Conservation (phyloP, 1,140 invertebrate genomes). For the Cecropterus lyciades region DNA sequence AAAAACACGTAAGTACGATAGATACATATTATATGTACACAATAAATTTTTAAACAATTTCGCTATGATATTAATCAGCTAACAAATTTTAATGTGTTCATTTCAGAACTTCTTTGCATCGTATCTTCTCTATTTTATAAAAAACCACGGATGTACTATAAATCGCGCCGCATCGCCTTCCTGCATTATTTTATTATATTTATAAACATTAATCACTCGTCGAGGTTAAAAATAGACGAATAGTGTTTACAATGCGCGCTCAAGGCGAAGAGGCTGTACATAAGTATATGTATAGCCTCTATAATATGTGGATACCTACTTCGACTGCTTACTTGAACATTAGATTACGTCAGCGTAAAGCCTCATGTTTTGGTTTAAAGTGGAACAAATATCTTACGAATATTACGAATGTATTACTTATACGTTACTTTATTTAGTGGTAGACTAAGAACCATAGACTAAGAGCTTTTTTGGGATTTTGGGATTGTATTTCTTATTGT, state of each 20-base stretch:
- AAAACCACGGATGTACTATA: background rate
- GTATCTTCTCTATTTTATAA: background rate
- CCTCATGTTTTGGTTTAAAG: conserved; percentile 9
- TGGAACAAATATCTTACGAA: background rate
- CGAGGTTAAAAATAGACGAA: conserved; percentile 49
- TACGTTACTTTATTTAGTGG: too few species aligned
- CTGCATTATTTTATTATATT: conserved; percentile 38
- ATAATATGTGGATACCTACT: too few species aligned
- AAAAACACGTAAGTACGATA: too few species aligned
- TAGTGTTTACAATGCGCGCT: conserved; percentile 40
- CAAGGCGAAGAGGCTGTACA: conserved; percentile 41
- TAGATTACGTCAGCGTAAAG: conserved; percentile 21
- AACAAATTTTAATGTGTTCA: too few species aligned
- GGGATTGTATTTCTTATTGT: too few species aligned
- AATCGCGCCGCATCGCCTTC: conserved; percentile 34
- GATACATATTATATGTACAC: too few species aligned
- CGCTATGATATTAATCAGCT: too few species aligned
- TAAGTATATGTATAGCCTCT: background rate
- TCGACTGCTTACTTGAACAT: background rate
- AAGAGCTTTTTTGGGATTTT: too few species aligned
- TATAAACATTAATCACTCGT: conserved; percentile 45
- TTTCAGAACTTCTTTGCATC: too few species aligned
- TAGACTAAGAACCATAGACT: too few species aligned
- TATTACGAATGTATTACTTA: too few species aligned
- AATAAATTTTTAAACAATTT: too few species aligned